Conservation (phyloP, 2,797 vertebrate genomes). For the Sebastes kiyomatsui region DNA sequence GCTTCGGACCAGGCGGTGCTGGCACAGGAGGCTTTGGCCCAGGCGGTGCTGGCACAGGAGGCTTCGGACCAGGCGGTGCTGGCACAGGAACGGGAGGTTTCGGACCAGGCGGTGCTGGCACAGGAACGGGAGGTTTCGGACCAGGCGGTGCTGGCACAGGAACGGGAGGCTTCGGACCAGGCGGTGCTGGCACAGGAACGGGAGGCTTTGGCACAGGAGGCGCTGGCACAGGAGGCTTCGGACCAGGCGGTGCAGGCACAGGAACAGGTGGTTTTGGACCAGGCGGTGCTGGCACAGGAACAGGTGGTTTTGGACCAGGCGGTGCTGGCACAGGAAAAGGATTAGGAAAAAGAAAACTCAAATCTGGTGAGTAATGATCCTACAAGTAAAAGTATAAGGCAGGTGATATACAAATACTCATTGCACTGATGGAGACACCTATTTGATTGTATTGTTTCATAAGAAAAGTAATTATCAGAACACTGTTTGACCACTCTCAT, state of each 20-base stretch:
- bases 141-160: too few relatives aligned
- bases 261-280: not conserved
- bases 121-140: fast-evolving
- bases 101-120: too few relatives aligned
- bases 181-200: too few relatives aligned
- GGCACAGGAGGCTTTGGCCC: too few relatives aligned
- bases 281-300: constrained; percentile 7
- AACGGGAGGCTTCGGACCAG: too few relatives aligned
- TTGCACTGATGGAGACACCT: not conserved
- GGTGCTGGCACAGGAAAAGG: constrained; percentile 19
- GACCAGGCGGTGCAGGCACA: too few relatives aligned
- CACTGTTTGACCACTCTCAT: not conserved
- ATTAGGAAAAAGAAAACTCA: constrained; percentile 66
- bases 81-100: too few relatives aligned
- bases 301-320: constrained; percentile 28
- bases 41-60: too few relatives aligned
- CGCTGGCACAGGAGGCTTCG: too few relatives aligned
- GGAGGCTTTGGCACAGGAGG: too few relatives aligned
- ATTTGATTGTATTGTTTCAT: not conserved
- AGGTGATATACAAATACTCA: not conserved
- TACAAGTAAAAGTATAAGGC: not conserved
- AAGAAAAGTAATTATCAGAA: not conserved
- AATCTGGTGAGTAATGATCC: constrained; percentile 52
- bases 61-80: too few relatives aligned
- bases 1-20: too few relatives aligned